Conservation (phyloP, 2,113 vertebrate species). For the Ophiodon elongatus region DNA sequence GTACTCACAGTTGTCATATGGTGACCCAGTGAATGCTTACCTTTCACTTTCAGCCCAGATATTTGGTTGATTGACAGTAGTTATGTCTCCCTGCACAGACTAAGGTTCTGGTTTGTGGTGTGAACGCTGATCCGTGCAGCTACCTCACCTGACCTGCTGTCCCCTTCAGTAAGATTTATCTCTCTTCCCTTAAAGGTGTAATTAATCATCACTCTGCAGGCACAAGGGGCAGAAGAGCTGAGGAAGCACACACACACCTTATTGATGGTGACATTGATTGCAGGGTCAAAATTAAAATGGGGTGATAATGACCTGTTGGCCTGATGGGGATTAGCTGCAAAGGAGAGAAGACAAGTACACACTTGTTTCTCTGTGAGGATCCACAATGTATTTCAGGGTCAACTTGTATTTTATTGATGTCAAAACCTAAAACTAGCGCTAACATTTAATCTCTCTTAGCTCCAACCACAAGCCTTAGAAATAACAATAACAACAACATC, state of each 20-base stretch:
- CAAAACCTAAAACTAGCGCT: background rate
- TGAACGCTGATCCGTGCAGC: constrained; percentile 35
- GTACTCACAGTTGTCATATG: constrained; percentile 8
- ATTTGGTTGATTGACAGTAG: constrained; percentile 26
- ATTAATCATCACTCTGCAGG: constrained; percentile 56
- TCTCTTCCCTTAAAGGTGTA: constrained; percentile 26
- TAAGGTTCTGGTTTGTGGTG: constrained; percentile 18
- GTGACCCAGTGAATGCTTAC: background rate
- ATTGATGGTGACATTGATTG: constrained; percentile 58
- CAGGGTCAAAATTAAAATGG: constrained; percentile 68
- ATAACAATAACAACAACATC: background rate
- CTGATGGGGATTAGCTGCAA: constrained; percentile 61
- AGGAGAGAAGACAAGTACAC: constrained; percentile 6
- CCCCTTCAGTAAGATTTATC: constrained; percentile 60
- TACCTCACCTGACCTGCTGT: constrained; percentile 46
- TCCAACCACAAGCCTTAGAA: background rate
- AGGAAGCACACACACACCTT: constrained; percentile 38
- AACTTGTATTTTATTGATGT: background rate
- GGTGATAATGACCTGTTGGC: constrained; percentile 60
- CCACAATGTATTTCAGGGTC: constrained; percentile 2
- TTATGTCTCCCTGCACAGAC: background rate
- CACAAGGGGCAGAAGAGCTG: constrained; percentile 47
- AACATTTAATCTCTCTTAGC: background rate
- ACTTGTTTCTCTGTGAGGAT: background rate
- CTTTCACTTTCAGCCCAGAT: constrained; percentile 4